These are phyloP conservation scores for Gymnarchus niloticus DNA, from an alignment of 2,113 vertebrate species.

Conservation along the genomic window DNA sequence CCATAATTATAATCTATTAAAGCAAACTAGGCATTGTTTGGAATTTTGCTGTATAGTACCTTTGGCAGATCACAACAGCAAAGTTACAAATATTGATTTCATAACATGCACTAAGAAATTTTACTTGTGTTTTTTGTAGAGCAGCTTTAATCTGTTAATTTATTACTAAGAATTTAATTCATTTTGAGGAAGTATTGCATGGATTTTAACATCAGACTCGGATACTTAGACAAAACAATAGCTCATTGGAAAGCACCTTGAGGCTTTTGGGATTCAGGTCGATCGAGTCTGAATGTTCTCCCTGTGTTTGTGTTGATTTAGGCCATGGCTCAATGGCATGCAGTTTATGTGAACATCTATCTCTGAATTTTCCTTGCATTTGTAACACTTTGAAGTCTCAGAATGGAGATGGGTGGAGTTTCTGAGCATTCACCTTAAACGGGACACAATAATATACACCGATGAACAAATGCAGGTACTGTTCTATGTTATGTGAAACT, in stretches of 20 bases:
- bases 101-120: neutral
- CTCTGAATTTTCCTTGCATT: neutral
- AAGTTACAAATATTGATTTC: neutral
- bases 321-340: too few relatives aligned
- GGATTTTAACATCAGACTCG: neutral
- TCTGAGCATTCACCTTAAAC: neutral
- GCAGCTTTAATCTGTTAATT: neutral
- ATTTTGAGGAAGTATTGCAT: neutral
- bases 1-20: neutral
- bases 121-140: neutral
- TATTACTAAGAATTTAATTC: neutral
- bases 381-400: too few relatives aligned
- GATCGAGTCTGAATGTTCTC: too few relatives aligned
- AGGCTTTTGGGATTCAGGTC: too few relatives aligned
- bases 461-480: neutral
- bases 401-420: neutral
- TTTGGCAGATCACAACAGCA: neutral
- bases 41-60: neutral
- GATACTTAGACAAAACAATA: too few relatives aligned
- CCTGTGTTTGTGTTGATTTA: too few relatives aligned
- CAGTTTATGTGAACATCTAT: neutral
- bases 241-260: too few relatives aligned
- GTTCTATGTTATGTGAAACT: neutral
- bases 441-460: neutral
- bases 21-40: neutral